Conservation (phyloP, 1,140 invertebrate genomes). For the Brachionus calyciflorus region DNA sequence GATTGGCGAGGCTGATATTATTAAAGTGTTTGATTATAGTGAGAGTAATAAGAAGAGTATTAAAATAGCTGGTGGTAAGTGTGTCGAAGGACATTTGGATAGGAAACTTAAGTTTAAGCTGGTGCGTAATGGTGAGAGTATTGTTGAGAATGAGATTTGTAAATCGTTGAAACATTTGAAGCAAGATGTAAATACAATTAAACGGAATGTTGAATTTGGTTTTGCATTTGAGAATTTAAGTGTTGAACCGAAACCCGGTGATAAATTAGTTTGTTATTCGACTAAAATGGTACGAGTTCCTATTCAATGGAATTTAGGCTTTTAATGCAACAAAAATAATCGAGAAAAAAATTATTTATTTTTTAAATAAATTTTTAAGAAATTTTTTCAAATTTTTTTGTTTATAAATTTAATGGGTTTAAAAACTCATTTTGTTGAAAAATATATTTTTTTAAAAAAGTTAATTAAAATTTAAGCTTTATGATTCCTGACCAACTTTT, state of each 20-base stretch:
- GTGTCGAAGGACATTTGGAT: slow-evolving; percentile 73
- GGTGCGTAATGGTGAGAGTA: slow-evolving; percentile 68
- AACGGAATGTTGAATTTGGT: slow-evolving; percentile 81
- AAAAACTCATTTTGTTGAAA: slow-evolving; percentile 20
- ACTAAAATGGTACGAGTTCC: slow-evolving; percentile 66
- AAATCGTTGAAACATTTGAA: slow-evolving; percentile 82
- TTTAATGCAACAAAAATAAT: too few relatives aligned
- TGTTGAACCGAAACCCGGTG: slow-evolving; percentile 71
- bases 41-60: slow-evolving; percentile 74
- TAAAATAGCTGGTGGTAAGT: slow-evolving; percentile 81
- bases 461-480: background rate
- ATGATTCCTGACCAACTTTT: too few relatives aligned
- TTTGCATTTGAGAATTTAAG: slow-evolving; percentile 69
- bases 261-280: slow-evolving; percentile 75
- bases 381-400: background rate
- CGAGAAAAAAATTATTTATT: too few relatives aligned
- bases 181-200: slow-evolving; percentile 78
- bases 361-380: background rate
- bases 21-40: slow-evolving; percentile 78
- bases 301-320: slow-evolving; percentile 80
- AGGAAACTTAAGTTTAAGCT: slow-evolving; percentile 70
- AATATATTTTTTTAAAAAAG: background rate
- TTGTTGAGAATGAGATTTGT: slow-evolving; percentile 65
- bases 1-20: slow-evolving; percentile 78
- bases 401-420: slow-evolving; percentile 25